Evolutionary conservation across 2,797 vertebrate genomes (phyloP).

Genomic region (Megaceryle alcyon): DNA sequence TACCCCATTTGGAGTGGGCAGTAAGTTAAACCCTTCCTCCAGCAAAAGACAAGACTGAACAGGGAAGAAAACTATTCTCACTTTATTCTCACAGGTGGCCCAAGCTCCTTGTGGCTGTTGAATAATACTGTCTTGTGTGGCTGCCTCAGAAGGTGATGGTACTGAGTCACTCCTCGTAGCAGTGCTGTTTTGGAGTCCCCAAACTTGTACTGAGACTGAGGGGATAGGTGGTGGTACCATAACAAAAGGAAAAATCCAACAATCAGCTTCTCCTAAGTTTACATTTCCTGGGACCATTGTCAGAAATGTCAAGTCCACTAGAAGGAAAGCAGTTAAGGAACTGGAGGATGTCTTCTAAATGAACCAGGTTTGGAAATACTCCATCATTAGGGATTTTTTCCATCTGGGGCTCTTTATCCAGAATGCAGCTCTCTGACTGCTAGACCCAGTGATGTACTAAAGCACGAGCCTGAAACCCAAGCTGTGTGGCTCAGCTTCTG

Average conservation of each 20-base stretch:
- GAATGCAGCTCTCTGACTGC: not conserved
- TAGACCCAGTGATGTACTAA: not conserved
- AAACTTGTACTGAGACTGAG: not conserved
- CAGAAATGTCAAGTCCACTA: not conserved
- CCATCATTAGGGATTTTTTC: not conserved
- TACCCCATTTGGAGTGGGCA: not conserved
- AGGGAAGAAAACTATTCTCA: not conserved
- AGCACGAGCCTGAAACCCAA: not conserved
- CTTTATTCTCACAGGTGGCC: not conserved
- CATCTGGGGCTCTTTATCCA: not conserved
- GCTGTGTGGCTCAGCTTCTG: not conserved
- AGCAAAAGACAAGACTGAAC: not conserved
- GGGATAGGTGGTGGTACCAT: accelerated
- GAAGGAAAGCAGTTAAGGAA: not conserved
- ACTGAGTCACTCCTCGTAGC: not conserved
- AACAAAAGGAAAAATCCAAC: not conserved
- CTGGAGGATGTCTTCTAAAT: not conserved
- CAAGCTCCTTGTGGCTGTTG: not conserved
- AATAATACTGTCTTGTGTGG: not conserved
- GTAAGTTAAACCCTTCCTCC: not conserved
- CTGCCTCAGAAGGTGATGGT: not conserved
- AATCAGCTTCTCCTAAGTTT: not conserved
- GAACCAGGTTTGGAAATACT: not conserved
- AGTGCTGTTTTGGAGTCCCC: not conserved
- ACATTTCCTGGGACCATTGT: not conserved